phyloP scores from a whole-genome alignment of 2,113 vertebrate species.

The Stegastes partitus region DNA sequence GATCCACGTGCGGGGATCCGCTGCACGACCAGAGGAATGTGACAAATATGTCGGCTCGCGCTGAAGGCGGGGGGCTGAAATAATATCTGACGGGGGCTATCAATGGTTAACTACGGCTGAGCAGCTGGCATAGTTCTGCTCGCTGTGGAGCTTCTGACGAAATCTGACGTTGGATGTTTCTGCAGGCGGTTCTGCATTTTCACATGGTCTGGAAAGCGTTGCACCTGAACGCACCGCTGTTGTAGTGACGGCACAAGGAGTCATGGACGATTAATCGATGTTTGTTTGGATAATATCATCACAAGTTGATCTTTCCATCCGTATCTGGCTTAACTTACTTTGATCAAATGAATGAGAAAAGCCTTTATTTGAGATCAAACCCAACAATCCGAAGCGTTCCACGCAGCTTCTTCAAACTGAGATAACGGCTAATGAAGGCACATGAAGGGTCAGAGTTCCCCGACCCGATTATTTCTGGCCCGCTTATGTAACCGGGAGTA shows the following conservation, averaged over 20 bases:
- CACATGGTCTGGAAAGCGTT: not conserved
- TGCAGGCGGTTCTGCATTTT: too few relatives aligned
- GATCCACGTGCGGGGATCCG: constrained; percentile 29
- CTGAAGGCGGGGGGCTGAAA: constrained; percentile 34
- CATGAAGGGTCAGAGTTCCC: constrained; percentile 48
- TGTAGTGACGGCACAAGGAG: not conserved
- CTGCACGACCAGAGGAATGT: constrained; percentile 41
- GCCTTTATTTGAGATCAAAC: not conserved
- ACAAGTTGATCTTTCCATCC: not conserved
- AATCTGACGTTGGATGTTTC: constrained; percentile 17
- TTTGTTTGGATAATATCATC: too few relatives aligned
- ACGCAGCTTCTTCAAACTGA: constrained; percentile 17
- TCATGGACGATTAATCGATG: too few relatives aligned
- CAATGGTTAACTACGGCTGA: constrained; percentile 27
- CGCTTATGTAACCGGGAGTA: constrained; percentile 61
- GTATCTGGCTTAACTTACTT: not conserved
- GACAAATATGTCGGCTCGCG: constrained; percentile 40
- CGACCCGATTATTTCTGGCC: constrained; percentile 58
- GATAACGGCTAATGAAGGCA: constrained; percentile 51
- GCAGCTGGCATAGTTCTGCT: constrained; percentile 16
- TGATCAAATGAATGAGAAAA: not conserved
- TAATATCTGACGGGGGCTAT: constrained; percentile 25
- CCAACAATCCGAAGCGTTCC: not conserved
- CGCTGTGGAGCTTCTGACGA: constrained; percentile 19
- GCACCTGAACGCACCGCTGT: constrained; percentile 16